Conservation (phyloP, 2,113 vertebrate species). For the Hylia prasina region DNA sequence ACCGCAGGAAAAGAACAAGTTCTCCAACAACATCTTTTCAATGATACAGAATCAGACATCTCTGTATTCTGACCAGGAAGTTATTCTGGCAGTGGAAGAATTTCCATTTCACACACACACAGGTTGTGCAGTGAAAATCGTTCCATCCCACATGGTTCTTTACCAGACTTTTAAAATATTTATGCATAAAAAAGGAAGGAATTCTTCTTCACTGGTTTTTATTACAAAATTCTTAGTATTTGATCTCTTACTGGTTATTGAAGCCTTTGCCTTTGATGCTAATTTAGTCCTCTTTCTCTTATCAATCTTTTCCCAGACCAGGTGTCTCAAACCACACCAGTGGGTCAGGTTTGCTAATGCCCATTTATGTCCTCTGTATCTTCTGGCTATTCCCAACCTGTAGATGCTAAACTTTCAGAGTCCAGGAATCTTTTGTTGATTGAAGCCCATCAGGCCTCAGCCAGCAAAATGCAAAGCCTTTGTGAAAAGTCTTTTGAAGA, state of each 20-base stretch:
- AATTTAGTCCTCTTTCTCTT: background rate
- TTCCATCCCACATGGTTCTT: background rate
- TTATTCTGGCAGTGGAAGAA: background rate
- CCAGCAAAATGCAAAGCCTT: background rate
- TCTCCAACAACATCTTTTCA: background rate
- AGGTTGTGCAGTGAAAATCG: background rate
- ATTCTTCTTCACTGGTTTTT: background rate
- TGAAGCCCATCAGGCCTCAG: background rate
- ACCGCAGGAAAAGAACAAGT: background rate
- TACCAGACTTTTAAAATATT: too few species aligned
- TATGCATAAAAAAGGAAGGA: background rate
- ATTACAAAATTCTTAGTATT: background rate
- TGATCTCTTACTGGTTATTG: accelerated
- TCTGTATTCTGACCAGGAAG: background rate
- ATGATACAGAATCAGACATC: background rate
- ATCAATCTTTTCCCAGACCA: too few species aligned
- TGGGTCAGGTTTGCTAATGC: too few species aligned
- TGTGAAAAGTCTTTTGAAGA: background rate
- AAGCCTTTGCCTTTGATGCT: accelerated
- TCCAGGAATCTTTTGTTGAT: background rate
- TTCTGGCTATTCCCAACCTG: background rate
- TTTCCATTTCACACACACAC: background rate
- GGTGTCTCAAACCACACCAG: background rate
- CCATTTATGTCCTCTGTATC: background rate
- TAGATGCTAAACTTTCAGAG: background rate